A percentile compares a stretch with the other conserved stretches of the same genome.
Evolutionary conservation across 64 coral and sea anemone genomes (phyloP).

Genomic region (Actinia tenebrosa): DNA sequence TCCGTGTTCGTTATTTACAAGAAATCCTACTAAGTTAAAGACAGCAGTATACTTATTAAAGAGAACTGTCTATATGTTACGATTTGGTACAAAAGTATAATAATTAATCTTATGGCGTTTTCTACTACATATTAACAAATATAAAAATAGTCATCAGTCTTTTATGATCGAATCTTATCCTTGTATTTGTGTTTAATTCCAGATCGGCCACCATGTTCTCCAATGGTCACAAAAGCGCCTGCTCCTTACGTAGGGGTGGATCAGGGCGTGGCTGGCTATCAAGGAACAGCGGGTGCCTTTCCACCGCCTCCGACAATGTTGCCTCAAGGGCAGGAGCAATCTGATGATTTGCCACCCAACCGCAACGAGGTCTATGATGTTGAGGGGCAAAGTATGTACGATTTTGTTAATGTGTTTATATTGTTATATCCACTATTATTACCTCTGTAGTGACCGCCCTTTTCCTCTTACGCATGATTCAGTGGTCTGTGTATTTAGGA

Average conservation of each 20-base stretch:
- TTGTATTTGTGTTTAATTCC: background rate
- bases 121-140: too few species aligned
- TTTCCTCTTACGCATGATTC: background rate
- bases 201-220: background rate
- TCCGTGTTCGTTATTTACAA: too few species aligned
- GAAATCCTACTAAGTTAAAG: too few species aligned
- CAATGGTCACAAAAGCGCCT: slow-evolving; percentile 2
- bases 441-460: background rate
- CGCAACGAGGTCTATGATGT: slow-evolving; percentile 51
- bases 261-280: background rate
- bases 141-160: background rate
- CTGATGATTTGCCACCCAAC: slow-evolving; percentile 31
- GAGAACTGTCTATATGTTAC: too few species aligned
- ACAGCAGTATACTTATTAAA: too few species aligned
- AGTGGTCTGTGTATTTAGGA: too few species aligned
- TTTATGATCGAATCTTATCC: background rate
- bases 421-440: background rate
- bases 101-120: too few species aligned
- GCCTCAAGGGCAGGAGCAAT: background rate
- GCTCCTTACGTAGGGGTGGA: background rate
- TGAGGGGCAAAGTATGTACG: slow-evolving; percentile 19
- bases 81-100: too few species aligned
- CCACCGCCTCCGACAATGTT: background rate
- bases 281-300: background rate
- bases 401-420: background rate